phyloP scores from a whole-genome alignment of 2,888 invertebrate genomes.

The Heliconius sara region DNA sequence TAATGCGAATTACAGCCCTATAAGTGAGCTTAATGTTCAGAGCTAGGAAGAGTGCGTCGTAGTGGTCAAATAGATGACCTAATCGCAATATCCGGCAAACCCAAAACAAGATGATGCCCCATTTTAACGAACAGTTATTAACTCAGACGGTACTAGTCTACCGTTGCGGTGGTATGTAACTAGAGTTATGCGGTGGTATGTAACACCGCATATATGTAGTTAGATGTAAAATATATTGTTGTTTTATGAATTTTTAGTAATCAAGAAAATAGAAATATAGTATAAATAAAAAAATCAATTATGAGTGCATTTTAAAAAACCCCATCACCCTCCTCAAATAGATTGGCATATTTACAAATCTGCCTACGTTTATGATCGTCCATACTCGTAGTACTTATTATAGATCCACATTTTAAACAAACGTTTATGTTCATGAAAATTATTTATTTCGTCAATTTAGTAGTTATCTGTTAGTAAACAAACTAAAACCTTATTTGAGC shows the following conservation, averaged over 20 bases:
- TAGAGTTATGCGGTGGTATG: too few species aligned
- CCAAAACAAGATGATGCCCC: background rate
- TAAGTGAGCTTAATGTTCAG: background rate
- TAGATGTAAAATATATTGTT: too few species aligned
- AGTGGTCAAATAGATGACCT: conserved; percentile 7
- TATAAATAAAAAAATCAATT: background rate
- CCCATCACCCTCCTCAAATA: background rate
- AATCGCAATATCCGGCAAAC: conserved; percentile 29
- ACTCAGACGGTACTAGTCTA: background rate
- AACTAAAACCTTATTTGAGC: too few species aligned
- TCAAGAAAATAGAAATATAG: too few species aligned
- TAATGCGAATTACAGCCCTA: background rate
- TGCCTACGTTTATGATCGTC: background rate
- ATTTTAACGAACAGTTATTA: conserved; percentile 3
- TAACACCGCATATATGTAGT: too few species aligned
- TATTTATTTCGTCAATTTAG: conserved; percentile 3
- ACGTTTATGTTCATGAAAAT: background rate
- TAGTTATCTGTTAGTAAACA: background rate
- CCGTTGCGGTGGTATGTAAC: too few species aligned
- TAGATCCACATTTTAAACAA: background rate
- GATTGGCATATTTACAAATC: background rate
- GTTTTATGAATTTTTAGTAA: too few species aligned
- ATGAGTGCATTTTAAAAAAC: background rate
- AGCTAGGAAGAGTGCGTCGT: background rate
- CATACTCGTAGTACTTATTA: background rate